These are phyloP conservation scores for Chionodraco myersi DNA, from an alignment of 2,113 vertebrate species.

Conservation along the genomic window DNA sequence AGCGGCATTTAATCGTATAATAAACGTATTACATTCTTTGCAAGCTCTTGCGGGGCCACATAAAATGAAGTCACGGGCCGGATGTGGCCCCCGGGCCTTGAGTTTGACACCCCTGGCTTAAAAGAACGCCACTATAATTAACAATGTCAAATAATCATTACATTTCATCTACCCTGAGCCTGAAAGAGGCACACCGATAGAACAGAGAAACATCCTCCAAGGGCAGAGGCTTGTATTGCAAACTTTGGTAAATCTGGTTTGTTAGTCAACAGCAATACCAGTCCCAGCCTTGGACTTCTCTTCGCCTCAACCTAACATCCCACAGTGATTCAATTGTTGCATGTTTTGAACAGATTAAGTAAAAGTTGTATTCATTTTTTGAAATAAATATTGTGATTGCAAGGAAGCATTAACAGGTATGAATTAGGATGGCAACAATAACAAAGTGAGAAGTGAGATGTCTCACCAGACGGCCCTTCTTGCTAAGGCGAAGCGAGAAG, in stretches of 20 bases:
- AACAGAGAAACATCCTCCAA: slow-evolving; percentile 14
- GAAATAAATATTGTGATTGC: background rate
- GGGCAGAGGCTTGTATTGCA: slow-evolving; percentile 26
- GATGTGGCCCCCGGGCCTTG: too few relatives aligned
- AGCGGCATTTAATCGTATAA: too few relatives aligned
- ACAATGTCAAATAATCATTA: background rate
- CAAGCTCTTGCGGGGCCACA: too few relatives aligned
- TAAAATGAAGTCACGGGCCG: too few relatives aligned
- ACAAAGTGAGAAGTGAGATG: too few relatives aligned
- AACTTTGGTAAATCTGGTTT: slow-evolving; percentile 30
- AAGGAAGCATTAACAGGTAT: background rate
- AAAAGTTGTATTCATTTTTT: background rate
- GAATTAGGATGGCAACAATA: too few relatives aligned
- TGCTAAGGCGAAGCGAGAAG: too few relatives aligned
- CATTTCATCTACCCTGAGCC: slow-evolving; percentile 23
- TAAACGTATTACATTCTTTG: too few relatives aligned
- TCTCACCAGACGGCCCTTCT: too few relatives aligned
- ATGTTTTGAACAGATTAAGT: background rate
- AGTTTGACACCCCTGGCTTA: slow-evolving; percentile 18
- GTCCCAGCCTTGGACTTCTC: background rate
- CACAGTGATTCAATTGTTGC: background rate
- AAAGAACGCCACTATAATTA: slow-evolving; percentile 20
- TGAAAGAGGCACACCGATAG: background rate
- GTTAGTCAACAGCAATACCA: slow-evolving; percentile 22
- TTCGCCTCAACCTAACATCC: slow-evolving; percentile 8